These are phyloP conservation scores for Hymenochirus boettgeri DNA, from an alignment of 2,113 vertebrate genomes.

Conservation along the genomic window DNA sequence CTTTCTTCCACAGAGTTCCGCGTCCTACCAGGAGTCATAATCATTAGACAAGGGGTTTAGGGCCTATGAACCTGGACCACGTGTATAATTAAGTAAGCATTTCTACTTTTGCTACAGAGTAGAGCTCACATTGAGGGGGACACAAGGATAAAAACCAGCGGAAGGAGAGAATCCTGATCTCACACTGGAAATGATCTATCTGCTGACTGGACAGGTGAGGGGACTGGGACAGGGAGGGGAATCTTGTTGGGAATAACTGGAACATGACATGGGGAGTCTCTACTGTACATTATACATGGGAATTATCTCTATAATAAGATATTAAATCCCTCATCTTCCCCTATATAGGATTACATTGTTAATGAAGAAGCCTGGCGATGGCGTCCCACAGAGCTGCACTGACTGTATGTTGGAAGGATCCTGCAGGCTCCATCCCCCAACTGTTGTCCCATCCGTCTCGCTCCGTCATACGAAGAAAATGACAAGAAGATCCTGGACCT, in stretches of 20 bases:
- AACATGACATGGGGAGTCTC: not conserved
- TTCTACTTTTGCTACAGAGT: too few relatives aligned
- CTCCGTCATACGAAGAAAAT: not conserved
- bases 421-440: too few relatives aligned
- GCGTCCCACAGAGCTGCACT: too few relatives aligned
- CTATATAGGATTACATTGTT: not conserved
- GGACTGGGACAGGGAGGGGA: not conserved
- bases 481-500: constrained; percentile 14
- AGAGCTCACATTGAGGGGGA: too few relatives aligned
- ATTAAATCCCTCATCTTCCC: not conserved
- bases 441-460: not conserved
- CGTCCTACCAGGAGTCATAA: too few relatives aligned
- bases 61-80: too few relatives aligned
- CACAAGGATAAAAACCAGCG: too few relatives aligned
- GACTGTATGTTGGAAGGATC: not conserved
- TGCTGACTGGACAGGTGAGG: constrained; percentile 28
- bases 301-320: not conserved
- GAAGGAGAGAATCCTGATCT: not conserved
- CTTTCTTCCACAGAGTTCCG: too few relatives aligned
- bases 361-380: not conserved
- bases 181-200: constrained; percentile 12
- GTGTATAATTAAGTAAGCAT: too few relatives aligned
- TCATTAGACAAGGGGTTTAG: too few relatives aligned
- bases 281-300: not conserved
- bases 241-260: too few relatives aligned